phyloP scores from a whole-genome alignment of 2,113 vertebrate genomes.

The Pterocles orientalis region DNA sequence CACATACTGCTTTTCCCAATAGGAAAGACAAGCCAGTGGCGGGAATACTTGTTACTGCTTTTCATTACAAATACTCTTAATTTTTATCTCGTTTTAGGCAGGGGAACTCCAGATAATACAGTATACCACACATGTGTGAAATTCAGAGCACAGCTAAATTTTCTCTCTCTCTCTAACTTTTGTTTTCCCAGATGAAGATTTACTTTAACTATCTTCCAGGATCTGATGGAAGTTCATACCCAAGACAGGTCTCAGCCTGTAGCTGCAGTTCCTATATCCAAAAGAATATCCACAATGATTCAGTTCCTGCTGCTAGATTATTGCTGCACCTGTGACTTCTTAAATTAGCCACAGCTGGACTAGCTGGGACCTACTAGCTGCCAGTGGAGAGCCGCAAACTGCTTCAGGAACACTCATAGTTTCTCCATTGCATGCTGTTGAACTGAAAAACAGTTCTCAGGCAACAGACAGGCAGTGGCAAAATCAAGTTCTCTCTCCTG shows the following conservation, averaged over 20 bases:
- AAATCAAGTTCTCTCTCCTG: neutral
- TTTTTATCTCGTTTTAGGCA: conserved; percentile 5
- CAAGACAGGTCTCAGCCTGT: neutral
- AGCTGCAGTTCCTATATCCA: neutral
- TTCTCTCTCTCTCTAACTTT: neutral
- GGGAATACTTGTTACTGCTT: conserved; percentile 19
- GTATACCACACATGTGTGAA: neutral
- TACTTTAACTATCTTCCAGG: neutral
- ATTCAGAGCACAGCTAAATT: neutral
- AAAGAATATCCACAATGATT: neutral
- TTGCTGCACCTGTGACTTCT: conserved; percentile 61
- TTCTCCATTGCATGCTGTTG: neutral
- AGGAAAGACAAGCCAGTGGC: conserved; percentile 18
- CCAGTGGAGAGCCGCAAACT: neutral
- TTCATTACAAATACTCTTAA: neutral
- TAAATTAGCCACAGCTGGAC: conserved; percentile 52
- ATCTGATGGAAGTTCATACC: neutral
- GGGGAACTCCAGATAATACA: neutral
- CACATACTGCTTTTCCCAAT: conserved; percentile 10
- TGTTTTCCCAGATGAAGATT: neutral
- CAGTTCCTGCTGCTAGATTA: conserved; percentile 50
- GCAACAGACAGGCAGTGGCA: neutral
- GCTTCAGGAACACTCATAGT: neutral
- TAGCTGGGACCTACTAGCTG: conserved; percentile 2
- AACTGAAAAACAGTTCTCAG: neutral